These are phyloP conservation scores for Passerculus sandwichensis DNA, from an alignment of 2,797 vertebrate species.

Conservation along the genomic window DNA sequence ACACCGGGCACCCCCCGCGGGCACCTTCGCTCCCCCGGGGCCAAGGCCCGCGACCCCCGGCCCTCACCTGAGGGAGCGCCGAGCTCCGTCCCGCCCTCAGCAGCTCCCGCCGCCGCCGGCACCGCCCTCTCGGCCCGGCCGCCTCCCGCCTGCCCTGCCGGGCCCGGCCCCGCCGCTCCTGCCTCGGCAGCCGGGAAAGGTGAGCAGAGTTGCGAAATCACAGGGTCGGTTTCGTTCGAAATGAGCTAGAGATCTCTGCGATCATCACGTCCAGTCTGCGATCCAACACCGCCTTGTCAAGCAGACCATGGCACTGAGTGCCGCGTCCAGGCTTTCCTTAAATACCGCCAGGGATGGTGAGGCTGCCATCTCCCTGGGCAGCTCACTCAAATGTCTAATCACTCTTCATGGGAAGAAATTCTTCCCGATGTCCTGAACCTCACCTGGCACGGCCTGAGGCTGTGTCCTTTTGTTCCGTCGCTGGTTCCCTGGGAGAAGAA, in stretches of 20 bases:
- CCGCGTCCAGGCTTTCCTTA: not conserved
- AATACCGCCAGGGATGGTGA: not conserved
- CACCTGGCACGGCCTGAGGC: too few species aligned
- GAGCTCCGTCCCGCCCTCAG: not conserved
- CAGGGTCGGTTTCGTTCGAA: accelerated
- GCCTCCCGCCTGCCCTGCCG: not conserved
- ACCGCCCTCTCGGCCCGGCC: not conserved
- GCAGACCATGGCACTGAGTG: not conserved
- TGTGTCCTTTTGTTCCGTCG: not conserved
- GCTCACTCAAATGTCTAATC: too few species aligned
- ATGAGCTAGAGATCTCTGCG: too few species aligned
- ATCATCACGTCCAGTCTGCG: accelerated
- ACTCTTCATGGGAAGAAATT: not conserved
- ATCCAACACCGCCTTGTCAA: not conserved
- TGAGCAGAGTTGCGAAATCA: accelerated
- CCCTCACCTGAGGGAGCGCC: conserved; percentile 17
- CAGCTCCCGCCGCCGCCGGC: not conserved
- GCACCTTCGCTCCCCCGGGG: not conserved
- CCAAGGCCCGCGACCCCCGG: not conserved
- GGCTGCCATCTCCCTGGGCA: too few species aligned
- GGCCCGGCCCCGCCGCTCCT: not conserved
- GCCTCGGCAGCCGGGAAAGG: accelerated
- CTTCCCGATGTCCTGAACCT: not conserved
- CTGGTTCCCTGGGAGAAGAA: not conserved
- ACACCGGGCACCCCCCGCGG: not conserved